Percentiles rank a stretch among this genome's conserved stretches.
These are phyloP conservation scores for Rhagophthalmus giganteus DNA, from an alignment of 2,888 invertebrate species.

Conservation along the genomic window DNA sequence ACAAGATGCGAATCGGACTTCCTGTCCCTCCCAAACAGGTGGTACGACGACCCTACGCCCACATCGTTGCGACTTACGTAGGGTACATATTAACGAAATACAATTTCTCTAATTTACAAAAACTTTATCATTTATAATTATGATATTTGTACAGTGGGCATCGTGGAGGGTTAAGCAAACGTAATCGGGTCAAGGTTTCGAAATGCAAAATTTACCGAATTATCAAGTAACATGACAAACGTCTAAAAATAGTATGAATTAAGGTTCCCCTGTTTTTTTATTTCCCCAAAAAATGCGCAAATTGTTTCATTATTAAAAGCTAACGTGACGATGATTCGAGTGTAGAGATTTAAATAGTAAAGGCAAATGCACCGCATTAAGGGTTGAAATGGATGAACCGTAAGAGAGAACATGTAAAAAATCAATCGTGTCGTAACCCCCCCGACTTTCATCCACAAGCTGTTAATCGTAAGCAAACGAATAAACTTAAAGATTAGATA, in stretches of 20 bases:
- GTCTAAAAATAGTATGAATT: slow-evolving; percentile 19
- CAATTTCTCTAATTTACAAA: not conserved
- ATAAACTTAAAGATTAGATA: slow-evolving; percentile 23
- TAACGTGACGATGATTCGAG: no score
- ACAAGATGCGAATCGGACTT: slow-evolving; percentile 7
- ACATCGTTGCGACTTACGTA: slow-evolving; percentile 3
- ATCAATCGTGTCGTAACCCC: slow-evolving; percentile 4
- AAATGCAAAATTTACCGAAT: slow-evolving; percentile 23
- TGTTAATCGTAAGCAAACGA: slow-evolving; percentile 14
- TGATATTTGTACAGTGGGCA: not conserved
- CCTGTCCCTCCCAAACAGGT: slow-evolving; percentile 16
- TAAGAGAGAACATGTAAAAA: slow-evolving; percentile 5
- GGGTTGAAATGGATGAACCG: slow-evolving; percentile 8
- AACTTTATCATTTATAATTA: not conserved
- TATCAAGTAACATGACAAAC: slow-evolving; percentile 20
- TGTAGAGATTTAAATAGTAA: no score
- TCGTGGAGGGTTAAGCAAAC: slow-evolving; percentile 8
- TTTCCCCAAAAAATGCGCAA: not conserved
- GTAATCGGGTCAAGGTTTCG: slow-evolving; percentile 27
- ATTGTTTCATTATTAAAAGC: not conserved
- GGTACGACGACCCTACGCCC: slow-evolving; percentile 15
- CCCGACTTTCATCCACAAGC: not conserved
- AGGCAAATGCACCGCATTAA: slow-evolving; percentile 1
- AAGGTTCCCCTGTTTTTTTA: slow-evolving; percentile 5
- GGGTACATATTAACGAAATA: slow-evolving; percentile 4